Percentiles rank a stretch among this genome's conserved stretches.
These are phyloP conservation scores for Genyomyrus donnyi DNA, from an alignment of 2,113 vertebrate species.

Conservation along the genomic window DNA sequence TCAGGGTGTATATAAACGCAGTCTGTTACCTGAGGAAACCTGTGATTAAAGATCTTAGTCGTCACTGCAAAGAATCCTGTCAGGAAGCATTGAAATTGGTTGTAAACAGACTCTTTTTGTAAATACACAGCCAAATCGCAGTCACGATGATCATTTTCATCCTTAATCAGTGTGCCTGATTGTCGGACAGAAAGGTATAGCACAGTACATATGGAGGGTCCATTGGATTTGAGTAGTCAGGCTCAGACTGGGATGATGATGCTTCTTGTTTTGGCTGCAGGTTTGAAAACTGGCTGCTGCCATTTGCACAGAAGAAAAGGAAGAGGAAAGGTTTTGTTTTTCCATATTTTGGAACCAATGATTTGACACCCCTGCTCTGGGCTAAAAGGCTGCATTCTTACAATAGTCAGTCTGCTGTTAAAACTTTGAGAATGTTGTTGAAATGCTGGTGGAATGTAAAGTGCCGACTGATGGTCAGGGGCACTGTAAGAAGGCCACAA, in stretches of 20 bases:
- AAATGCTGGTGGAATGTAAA: slow-evolving; percentile 25
- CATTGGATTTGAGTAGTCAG: background rate
- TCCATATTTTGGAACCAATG: slow-evolving; percentile 37
- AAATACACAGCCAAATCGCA: background rate
- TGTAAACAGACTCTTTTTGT: background rate
- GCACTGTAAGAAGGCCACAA: slow-evolving; percentile 36
- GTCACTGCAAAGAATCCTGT: background rate
- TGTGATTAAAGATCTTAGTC: background rate
- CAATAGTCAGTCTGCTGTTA: slow-evolving; percentile 6
- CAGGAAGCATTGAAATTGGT: background rate
- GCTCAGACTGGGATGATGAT: background rate
- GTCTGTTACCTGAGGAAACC: background rate
- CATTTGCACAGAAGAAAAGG: slow-evolving; percentile 35
- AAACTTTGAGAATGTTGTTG: slow-evolving; percentile 15
- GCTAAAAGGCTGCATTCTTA: slow-evolving; percentile 17
- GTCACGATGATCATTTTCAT: background rate
- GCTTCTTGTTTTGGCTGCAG: slow-evolving; percentile 13
- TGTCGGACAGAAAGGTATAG: background rate
- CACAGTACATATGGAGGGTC: background rate
- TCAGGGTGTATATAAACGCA: background rate
- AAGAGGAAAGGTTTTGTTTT: slow-evolving; percentile 33
- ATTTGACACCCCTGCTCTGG: slow-evolving; percentile 31
- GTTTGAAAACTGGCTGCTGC: slow-evolving; percentile 33
- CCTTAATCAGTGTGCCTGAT: background rate
- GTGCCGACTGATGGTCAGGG: slow-evolving; percentile 15